These are phyloP conservation scores for Dromiciops gliroides DNA, from an alignment of 2,113 vertebrate species.

Conservation along the genomic window DNA sequence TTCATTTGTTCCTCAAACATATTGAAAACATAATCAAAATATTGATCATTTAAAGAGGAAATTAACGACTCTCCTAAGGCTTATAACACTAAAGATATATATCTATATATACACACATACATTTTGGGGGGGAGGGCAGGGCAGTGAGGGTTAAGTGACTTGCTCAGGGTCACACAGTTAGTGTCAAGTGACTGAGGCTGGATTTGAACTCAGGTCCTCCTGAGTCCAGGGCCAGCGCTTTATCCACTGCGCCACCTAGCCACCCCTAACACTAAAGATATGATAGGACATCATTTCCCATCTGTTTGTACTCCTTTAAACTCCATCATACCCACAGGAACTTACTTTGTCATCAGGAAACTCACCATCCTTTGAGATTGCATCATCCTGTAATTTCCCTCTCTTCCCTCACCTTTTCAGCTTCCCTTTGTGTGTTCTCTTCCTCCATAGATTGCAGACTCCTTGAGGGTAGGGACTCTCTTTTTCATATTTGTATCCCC, in stretches of 20 bases:
- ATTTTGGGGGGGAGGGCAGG: no score
- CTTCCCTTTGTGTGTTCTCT: background rate
- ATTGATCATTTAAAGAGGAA: constrained; percentile 16
- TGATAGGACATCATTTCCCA: background rate
- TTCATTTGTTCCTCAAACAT: background rate
- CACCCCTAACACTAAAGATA: background rate
- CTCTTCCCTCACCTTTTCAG: background rate
- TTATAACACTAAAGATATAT: background rate
- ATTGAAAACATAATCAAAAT: constrained; percentile 17
- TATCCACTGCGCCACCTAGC: no score
- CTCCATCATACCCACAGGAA: background rate
- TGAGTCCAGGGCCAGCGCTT: no score
- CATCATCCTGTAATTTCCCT: background rate
- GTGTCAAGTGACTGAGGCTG: no score
- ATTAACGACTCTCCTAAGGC: constrained; percentile 19
- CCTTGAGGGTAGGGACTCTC: background rate
- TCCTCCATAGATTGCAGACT: background rate
- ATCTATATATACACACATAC: no score
- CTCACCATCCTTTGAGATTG: background rate
- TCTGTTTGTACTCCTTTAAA: background rate
- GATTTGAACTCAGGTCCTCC: no score
- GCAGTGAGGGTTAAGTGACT: no score
- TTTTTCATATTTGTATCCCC: background rate
- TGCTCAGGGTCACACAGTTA: no score
- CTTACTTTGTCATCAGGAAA: background rate